Evolutionary conservation across 2,797 vertebrate genomes (phyloP), one percentile per base, ranked within the genome.

Genomic region (Mormyrops boulengeri): DNA sequence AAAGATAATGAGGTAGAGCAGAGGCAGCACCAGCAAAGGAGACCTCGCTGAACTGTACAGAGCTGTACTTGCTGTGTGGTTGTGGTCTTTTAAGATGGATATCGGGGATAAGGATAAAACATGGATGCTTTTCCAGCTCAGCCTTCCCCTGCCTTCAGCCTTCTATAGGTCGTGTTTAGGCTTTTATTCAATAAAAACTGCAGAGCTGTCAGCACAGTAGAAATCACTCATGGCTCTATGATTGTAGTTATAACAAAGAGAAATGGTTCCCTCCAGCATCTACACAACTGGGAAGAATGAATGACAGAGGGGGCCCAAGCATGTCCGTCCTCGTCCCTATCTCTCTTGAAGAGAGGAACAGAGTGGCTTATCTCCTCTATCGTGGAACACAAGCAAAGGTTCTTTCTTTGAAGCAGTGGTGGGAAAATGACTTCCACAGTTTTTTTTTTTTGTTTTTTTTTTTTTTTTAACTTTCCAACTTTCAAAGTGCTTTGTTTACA

Each of bases 1-100:
- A 99, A 93, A 99, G 99, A 98, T 99, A 97, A 97, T 98, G 95
- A 55, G n/a, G 22, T 30, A 22, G 34, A 49, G 47, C 50, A 77
- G 88, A 53, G 38, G 34, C 8, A 2, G 26, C 53, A 22, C 17
- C 26, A 4, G n/a, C n/a, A n/a, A 34, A 26, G 47, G 80, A 38
- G 44, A 44, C 34, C 38, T 82, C 19, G 41, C 77, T n/a, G 77
- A 82, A 82, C 77, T 52, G 49, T 34, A 86, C 12, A 86, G 50
- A 57, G 88, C 22, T 50, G 2, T 38, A 55, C 41, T 26, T 66
- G 89, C 7, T 2, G 9, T 26, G 60, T 17, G 49, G 30, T 73
- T 87, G 85, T 55, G n/a, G 26, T 52, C 3, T 8, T 14, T 69
- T 12, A 49, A 53, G 47, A 69, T 30, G 12, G n/a, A 26, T 53